Base-by-base conservation (phyloP, 2,888 invertebrate species). In the Andrena minutula region DNA sequence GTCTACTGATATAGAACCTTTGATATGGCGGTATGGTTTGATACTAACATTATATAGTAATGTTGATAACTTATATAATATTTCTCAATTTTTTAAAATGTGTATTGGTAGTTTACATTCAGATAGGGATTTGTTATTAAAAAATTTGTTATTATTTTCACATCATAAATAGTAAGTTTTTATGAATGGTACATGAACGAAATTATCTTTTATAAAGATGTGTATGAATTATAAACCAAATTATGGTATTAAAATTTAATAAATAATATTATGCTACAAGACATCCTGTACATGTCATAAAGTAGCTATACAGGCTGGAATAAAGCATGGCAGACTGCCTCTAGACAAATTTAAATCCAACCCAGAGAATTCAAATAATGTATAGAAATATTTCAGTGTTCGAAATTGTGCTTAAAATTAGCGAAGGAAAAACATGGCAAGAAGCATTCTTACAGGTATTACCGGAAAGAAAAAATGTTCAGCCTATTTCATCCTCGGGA, bases 241-340 rank as follows among this genome's bases (percentile, higher is more conserved):
- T 35, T 65, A 7, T 47, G 47, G 47, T 47, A 47, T 28, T 49
- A 1, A 49, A 49, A 49, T 16, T n/a, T 49, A 30, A 65, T 65
- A 65, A 28, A 65, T 5, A 47, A 28, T 5, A 41, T 41, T 12
- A 12, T 41, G 41, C 16, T 5, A 41, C 41, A 16, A 5, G 41
- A 41, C 16, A 41, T 41, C 1, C 41, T 41, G n/a, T n/a, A n/a
- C 12, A 28, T 99, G 99, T 92, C 96, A 97, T 93, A 96, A 96
- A 87, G 95, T 97, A 89, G 99, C 99, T 2, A 92, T 95, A 53
- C 96, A 97, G 89, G 96, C 97, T 92, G 97, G 96, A 2, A 95
- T 99, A 41, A 94, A 94, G 80, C 99, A 99, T 94, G 98, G 96
- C 0, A 96, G 97, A 89, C 94, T 99, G 63, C 99, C 99, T 0